These are phyloP conservation scores for Lathronympha strigana DNA, from an alignment of 2,888 invertebrate genomes.

Conservation along the genomic window DNA sequence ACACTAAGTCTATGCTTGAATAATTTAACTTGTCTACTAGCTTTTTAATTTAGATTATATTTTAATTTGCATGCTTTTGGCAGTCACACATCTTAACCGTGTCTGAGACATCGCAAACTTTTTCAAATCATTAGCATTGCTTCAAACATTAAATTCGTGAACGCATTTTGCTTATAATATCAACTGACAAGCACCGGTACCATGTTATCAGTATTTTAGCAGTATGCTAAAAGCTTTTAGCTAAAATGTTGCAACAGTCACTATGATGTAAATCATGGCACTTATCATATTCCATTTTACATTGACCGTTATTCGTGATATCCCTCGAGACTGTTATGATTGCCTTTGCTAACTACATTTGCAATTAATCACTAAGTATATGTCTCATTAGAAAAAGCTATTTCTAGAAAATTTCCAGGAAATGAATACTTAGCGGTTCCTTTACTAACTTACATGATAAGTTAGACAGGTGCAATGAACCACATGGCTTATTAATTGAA, in stretches of 20 bases:
- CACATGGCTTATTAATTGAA: background rate
- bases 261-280: slow-evolving; percentile 24
- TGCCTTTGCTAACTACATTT: slow-evolving; percentile 21
- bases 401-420: slow-evolving; percentile 9
- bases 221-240: slow-evolving; percentile 32
- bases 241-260: slow-evolving; percentile 20
- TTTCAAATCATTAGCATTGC: background rate
- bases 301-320: slow-evolving; percentile 10
- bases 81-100: background rate
- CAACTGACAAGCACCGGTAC: slow-evolving; percentile 7
- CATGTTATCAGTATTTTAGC: slow-evolving; percentile 27
- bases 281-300: slow-evolving; percentile 21
- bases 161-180: slow-evolving; percentile 4
- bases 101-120: background rate
- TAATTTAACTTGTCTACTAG: background rate
- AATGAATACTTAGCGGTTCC: slow-evolving; percentile 14
- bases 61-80: background rate
- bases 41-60: background rate
- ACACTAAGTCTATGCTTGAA: background rate
- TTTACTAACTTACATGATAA: background rate
- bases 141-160: background rate
- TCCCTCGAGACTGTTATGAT: slow-evolving; percentile 20
- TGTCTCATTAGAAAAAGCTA: slow-evolving; percentile 17
- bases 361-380: slow-evolving; percentile 25
- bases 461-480: background rate